Conservation (phyloP, 2,113 vertebrate species). For the Panthera leo region DNA sequence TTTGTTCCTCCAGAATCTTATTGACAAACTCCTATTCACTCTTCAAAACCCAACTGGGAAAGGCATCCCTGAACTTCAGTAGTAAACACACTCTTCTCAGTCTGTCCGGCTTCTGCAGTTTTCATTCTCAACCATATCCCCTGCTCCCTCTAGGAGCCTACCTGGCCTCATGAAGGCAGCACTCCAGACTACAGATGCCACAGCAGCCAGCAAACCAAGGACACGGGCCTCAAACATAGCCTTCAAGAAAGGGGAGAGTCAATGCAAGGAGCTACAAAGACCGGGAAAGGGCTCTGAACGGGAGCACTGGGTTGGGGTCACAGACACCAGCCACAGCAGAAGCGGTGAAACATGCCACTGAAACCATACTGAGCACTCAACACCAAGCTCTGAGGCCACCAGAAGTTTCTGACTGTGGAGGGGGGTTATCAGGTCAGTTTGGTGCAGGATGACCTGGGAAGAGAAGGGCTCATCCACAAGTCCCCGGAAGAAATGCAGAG, state of each 20-base stretch:
- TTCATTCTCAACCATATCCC: background rate
- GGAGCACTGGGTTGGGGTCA: background rate
- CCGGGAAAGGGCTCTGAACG: no score
- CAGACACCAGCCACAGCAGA: rapidly evolving
- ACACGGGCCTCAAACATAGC: background rate
- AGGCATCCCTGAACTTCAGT: background rate
- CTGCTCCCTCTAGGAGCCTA: background rate
- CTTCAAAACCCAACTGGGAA: background rate
- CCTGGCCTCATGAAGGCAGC: background rate
- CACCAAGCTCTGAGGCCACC: background rate
- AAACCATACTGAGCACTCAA: rapidly evolving
- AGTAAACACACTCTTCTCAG: background rate
- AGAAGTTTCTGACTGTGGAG: background rate
- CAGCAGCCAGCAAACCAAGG: background rate
- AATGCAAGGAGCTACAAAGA: background rate
- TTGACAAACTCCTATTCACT: background rate
- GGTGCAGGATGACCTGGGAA: background rate
- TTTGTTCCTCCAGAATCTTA: background rate
- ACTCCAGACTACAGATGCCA: background rate
- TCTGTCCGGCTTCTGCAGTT: background rate
- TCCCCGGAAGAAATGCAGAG: background rate
- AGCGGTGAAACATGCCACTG: background rate
- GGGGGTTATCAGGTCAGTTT: no score
- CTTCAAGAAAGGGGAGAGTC: background rate
- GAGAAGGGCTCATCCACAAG: background rate